A percentile compares a stretch with the other conserved stretches of the same genome.
phyloP scores from a whole-genome alignment of 2,797 vertebrate species.

The Percopsis omiscomaycus region DNA sequence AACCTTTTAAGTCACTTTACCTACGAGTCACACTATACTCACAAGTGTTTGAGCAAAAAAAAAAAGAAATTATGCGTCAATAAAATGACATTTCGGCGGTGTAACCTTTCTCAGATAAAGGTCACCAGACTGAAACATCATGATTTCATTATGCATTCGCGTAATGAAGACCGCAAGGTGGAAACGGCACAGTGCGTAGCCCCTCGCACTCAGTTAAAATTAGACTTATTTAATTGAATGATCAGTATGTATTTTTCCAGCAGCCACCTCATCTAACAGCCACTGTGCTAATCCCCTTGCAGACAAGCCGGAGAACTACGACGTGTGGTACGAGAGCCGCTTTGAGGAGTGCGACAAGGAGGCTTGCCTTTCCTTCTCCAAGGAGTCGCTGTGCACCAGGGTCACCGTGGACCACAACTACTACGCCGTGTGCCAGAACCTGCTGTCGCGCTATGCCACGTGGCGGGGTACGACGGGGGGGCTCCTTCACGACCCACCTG shows the following conservation, averaged over 20 bases:
- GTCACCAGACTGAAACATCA: not conserved
- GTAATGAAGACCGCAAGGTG: constrained; percentile 9
- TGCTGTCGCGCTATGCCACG: constrained; percentile 91
- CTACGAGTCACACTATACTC: no score
- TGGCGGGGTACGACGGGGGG: constrained; percentile 97
- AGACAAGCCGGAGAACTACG: constrained; percentile 98
- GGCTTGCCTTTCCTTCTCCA: constrained; percentile 98
- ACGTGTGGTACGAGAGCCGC: constrained; percentile 97
- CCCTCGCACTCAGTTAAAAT: constrained; percentile 11
- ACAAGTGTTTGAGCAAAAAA: no score
- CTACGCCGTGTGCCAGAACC: constrained; percentile 97
- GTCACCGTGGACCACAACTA: constrained; percentile 99
- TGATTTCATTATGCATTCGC: constrained; percentile 17
- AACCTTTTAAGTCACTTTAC: no score
- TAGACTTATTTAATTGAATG: constrained; percentile 26
- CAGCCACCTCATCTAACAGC: not conserved
- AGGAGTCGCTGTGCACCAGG: constrained; percentile 92
- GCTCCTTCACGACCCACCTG: constrained; percentile 92
- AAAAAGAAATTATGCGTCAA: not conserved
- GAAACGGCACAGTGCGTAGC: constrained; percentile 7
- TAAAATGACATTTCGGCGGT: constrained; percentile 9
- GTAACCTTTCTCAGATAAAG: constrained; percentile 19
- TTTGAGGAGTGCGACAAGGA: constrained; percentile 98
- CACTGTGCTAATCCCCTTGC: constrained; percentile 43
- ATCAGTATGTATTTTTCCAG: constrained; percentile 21